Base-by-base conservation (phyloP, 2,113 vertebrate species). In the Nibea coibor region DNA sequence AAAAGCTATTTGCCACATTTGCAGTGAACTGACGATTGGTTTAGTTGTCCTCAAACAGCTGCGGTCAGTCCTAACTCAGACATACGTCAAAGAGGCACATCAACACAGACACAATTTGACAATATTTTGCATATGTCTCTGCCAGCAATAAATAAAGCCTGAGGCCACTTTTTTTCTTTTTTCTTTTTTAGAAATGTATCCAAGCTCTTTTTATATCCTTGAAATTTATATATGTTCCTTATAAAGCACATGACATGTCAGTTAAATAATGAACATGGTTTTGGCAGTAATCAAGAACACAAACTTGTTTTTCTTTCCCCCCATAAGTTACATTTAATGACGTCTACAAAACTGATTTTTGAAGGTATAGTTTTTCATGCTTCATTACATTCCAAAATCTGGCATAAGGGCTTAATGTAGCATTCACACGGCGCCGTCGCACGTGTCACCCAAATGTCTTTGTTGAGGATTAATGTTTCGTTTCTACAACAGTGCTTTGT, bases 401-500 rank as follows among this genome's bases (percentile, higher is more conserved):
- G 87, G 75, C 87, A 87, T 71, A 93, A 94, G 92, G 93, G 93
- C 92, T 93, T 90, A 86, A 93, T 85, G 89, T 92, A 93, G 91
- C 88, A 86, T 90, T 62, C 77, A 85, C 68, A 83, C 64, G 62
- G 73, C 78, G 83, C 82, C 9, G 45, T 72, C 56, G 87, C 81
- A 84, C 80, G 86, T 86, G 82, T 78, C 89, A 73, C 75, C 75
- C 62, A 70, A 71, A 78, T 61, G 73, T 85, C 81, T 84, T 57
- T n/a, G 73, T 87, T 61, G 54, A 70, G 72, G 81, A 68, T 74
- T 72, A 61, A 66, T 58, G 39, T 81, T 64, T 72, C 2, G 53
- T 82, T 76, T 71, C 69, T 39, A 28, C 78, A 85, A 71, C 67
- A 76, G 65, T 43, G 70, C 64, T 86, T 77, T 80, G 62, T 68